Percentiles rank a stretch among this genome's conserved stretches.
These are phyloP conservation scores for Axis porcinus DNA, from an alignment of 2,113 vertebrate species.

Conservation along the genomic window DNA sequence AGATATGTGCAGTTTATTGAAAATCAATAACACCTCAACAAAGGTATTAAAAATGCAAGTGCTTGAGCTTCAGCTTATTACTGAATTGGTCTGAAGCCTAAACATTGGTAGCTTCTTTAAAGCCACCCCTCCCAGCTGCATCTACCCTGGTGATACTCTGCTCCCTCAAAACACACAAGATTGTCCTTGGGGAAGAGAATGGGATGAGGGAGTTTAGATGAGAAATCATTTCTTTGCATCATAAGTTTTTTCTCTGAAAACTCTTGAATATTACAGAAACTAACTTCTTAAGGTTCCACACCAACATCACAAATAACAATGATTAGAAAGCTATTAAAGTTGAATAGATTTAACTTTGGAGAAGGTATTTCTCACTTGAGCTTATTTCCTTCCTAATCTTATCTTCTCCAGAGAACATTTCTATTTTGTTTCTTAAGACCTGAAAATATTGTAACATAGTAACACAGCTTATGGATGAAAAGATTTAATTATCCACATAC, in stretches of 20 bases:
- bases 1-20: background rate
- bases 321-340: background rate
- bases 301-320: background rate
- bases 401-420: background rate
- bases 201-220: background rate
- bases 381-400: background rate
- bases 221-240: background rate
- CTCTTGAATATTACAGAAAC: background rate
- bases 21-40: background rate
- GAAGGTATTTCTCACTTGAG: background rate
- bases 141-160: background rate
- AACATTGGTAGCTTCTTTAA: background rate
- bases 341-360: background rate
- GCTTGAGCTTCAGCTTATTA: background rate
- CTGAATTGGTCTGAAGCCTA: background rate
- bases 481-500: background rate
- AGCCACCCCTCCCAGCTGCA: too few relatives aligned
- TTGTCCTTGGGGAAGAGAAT: background rate
- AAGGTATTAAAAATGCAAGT: background rate
- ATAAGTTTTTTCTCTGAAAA: background rate
- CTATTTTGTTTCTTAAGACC: background rate
- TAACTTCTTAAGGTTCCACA: background rate
- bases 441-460: background rate
- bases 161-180: background rate
- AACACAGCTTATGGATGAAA: background rate